Conservation (phyloP, 1,140 invertebrate genomes). For the Triops cancriformis region DNA sequence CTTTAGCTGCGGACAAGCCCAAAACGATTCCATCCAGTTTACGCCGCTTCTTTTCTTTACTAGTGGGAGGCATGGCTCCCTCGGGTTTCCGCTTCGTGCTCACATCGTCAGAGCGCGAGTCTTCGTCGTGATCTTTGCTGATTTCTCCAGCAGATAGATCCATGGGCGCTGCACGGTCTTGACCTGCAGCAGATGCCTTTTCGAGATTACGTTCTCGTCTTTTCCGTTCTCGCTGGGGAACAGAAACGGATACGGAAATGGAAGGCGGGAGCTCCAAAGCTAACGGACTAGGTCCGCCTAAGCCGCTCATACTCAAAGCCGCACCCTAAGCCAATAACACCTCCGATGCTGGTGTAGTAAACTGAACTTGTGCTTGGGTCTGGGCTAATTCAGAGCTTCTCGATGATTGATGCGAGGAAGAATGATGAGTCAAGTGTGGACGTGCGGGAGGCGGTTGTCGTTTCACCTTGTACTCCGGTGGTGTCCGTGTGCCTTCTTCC, state of each 20-base stretch:
- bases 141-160: constrained; percentile 27
- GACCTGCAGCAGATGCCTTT: neutral
- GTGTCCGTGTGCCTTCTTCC: constrained; percentile 6
- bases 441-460: neutral
- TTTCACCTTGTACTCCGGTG: neutral
- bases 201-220: constrained; percentile 21
- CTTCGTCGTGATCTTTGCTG: constrained; percentile 20
- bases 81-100: constrained; percentile 22
- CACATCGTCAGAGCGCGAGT: neutral
- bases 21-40: constrained; percentile 86
- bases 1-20: constrained; percentile 74
- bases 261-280: constrained; percentile 29
- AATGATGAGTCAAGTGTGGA: neutral
- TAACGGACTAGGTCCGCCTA: constrained; percentile 25
- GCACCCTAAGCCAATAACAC: neutral
- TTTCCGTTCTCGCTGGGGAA: neutral
- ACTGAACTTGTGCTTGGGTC: constrained; percentile 22
- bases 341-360: constrained; percentile 19
- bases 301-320: constrained; percentile 15
- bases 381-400: constrained; percentile 10
- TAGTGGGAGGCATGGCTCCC: constrained; percentile 22
- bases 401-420: neutral
- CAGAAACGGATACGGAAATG: constrained; percentile 27
- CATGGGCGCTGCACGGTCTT: constrained; percentile 17
- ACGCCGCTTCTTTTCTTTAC: constrained; percentile 75